Conservation (phyloP, 2,113 vertebrate species). For the Caranx melampygus region DNA sequence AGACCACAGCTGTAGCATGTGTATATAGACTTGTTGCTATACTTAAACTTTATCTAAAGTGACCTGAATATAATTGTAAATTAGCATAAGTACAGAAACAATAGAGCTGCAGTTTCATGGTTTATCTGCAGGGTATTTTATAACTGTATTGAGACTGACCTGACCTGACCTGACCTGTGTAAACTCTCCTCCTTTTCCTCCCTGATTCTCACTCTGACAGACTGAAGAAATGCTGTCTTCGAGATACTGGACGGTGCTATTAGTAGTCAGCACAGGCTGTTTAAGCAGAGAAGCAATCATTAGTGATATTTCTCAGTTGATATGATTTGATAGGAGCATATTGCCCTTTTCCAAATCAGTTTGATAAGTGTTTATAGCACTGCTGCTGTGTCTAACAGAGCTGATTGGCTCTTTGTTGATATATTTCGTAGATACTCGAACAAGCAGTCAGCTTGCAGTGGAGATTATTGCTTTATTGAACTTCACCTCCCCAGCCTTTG, state of each 20-base stretch:
- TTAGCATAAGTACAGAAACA: neutral
- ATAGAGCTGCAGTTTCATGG: neutral
- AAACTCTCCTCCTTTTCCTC: constrained; percentile 27
- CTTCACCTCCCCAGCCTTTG: neutral
- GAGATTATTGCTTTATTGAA: constrained; percentile 1
- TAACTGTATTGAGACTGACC: constrained; percentile 25
- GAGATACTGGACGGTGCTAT: constrained; percentile 3
- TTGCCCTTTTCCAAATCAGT: constrained; percentile 5
- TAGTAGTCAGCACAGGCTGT: constrained; percentile 11
- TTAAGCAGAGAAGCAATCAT: constrained; percentile 5
- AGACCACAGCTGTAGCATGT: too few relatives aligned
- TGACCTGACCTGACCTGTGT: constrained; percentile 8
- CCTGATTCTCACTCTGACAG: constrained; percentile 33
- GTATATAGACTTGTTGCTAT: neutral
- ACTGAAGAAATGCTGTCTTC: constrained; percentile 17
- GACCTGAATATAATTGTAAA: neutral
- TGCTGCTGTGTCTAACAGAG: neutral
- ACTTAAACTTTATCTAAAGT: neutral
- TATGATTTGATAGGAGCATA: neutral
- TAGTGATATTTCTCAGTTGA: neutral
- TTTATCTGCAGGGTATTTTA: constrained; percentile 17
- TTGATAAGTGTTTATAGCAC: neutral
- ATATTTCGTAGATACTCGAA: neutral
- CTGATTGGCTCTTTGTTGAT: neutral
- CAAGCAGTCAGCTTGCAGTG: neutral